A percentile compares a stretch with the other conserved stretches of the same genome.
Conservation (phyloP, 2,113 vertebrate species). For the Peromyscus polionotus region DNA sequence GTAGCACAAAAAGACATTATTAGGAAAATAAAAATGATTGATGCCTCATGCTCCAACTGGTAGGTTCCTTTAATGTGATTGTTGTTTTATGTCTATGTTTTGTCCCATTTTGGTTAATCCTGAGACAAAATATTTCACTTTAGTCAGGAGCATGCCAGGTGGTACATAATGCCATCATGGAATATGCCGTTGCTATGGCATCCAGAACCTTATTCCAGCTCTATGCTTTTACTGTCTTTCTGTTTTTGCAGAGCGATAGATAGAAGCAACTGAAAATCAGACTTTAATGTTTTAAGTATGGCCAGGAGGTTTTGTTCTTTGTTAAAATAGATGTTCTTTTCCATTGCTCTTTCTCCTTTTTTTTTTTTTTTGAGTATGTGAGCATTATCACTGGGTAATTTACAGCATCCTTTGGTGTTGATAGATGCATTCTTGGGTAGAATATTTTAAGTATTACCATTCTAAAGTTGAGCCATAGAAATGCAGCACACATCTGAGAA, state of each 20-base stretch:
- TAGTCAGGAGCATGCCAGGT: conserved; percentile 71
- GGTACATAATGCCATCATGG: conserved; percentile 72
- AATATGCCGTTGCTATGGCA: conserved; percentile 73
- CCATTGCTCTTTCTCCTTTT: not conserved
- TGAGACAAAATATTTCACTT: conserved; percentile 69
- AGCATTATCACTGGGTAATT: not conserved
- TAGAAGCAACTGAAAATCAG: conserved; percentile 68
- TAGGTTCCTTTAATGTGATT: conserved; percentile 64
- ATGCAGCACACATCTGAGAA: conserved; percentile 37
- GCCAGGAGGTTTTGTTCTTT: conserved; percentile 71
- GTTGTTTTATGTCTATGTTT: conserved; percentile 59
- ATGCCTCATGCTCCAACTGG: conserved; percentile 46
- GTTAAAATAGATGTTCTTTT: conserved; percentile 65
- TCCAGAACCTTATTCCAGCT: conserved; percentile 68
- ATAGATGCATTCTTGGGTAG: conserved; percentile 3
- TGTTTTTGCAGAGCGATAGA: conserved; percentile 68
- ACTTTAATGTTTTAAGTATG: conserved; percentile 74
- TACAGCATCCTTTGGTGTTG: conserved; percentile 36
- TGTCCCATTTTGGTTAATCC: conserved; percentile 62
- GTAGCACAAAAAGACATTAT: conserved; percentile 62
- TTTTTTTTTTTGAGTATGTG: not conserved
- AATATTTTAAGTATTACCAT: conserved; percentile 52
- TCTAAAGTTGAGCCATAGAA: conserved; percentile 32
- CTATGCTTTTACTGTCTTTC: conserved; percentile 64
- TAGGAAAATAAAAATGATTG: conserved; percentile 68